Base-by-base conservation (phyloP, 2,888 invertebrate species). In the Dorcus hopei region DNA sequence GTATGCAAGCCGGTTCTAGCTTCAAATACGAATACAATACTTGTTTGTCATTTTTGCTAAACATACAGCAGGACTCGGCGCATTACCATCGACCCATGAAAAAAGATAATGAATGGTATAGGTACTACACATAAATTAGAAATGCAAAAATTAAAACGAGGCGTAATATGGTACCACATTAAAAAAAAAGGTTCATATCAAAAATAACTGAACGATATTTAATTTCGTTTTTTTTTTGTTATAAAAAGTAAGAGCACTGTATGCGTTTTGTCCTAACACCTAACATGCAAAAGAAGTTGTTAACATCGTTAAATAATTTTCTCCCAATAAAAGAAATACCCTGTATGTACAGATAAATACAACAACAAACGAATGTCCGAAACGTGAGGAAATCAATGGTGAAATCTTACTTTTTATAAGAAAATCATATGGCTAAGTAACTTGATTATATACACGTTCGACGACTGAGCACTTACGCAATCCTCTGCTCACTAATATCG, bases 401-500 rank as follows among this genome's bases (percentile, higher is more conserved):
- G 26, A 39, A 38, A 9, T 41, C 48, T 54, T 59, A 55, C 59
- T 55, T 52, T 59, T 56, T 56, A 56, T 59, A 59, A 51, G 51
- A 57, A 59, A 55, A 41, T 59, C 50, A 11, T 59, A 56, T 59
- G 59, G 59, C 59, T 59, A 59, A 59, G 59, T 59, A 33, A 59
- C 59, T 59, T 59, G 47, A 48, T 19, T 51, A 58, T 56, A 54
- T 59, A 52, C 52, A 47, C 47, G 19, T 26, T 26, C 45, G 26
- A 33, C 47, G 38, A 38, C 11, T 14, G 26, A 23, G 14, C 54
- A 33, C 9, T 39, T 55, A 54, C 39, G 52, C 9, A 26, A 38
- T 50, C 38, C 55, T 50, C 23, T 38, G 39, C 39, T 45, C 38
- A 23, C 39, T 42, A 14, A 14, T 14, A 53, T 52, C 49, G 54